Base-by-base conservation (phyloP, 2,113 vertebrate genomes). In the Paracyprichromis sp. region DNA sequence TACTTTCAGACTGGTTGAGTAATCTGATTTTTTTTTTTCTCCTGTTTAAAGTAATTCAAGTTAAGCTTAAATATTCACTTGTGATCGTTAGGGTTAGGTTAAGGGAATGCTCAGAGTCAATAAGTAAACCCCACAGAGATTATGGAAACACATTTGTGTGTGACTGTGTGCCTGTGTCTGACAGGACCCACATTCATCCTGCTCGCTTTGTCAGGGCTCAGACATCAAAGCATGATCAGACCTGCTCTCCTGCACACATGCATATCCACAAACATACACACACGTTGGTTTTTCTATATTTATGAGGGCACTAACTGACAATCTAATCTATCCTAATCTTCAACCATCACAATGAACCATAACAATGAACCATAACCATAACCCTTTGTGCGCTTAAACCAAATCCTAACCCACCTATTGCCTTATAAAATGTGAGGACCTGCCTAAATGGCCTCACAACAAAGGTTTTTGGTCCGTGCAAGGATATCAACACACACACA, bases 181-280 rank as follows among this genome's bases (percentile, higher is more conserved):
- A 86, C 82, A 90, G 43, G 81, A 59, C 59, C 71, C 56, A 66
- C 76, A 82, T 78, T 89, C 66, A 92, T 76, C 88, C 53, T 47
- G 66, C 83, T 73, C 11, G 3, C 53, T 82, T 87, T 88, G 85
- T 86, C 88, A 90, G 54, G 86, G 81, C 80, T 90, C 80, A 92
- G 85, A 89, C 88, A 92, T 90, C 89, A 92, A 86, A 93, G 88
- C 91, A 88, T 88, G 85, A 93, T 85, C 88, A 91, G 85, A 91
- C 89, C 79, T 89, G 89, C 78, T 89, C 63, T 71, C 73, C 50
- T 59, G 82, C 79, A 88, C 85, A 83, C 83, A 45, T 17, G 40
- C 40, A 73, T 45, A 73, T 76, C 43, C 43, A 50, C 43, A 50
- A 26, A 73, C 14, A 76, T 47, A 47, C 71, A 76, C 24, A 50